Conservation (phyloP, 2,888 invertebrate genomes). For the Horisme vitalbata region DNA sequence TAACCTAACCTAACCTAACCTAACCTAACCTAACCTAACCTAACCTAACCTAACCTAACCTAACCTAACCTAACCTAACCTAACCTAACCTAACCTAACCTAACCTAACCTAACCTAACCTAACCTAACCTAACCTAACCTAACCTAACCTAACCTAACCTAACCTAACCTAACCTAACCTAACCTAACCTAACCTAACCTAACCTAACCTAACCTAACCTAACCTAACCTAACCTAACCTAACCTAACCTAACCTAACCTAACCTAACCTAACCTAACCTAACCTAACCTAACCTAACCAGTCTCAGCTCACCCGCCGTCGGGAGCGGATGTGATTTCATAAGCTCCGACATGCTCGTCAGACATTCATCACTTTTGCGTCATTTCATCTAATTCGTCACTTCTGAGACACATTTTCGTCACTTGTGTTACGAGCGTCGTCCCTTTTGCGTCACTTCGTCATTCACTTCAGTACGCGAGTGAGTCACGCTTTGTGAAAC, state of each 20-base stretch:
- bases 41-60: not conserved
- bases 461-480: too few species aligned
- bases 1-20: constrained; percentile 2
- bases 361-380: too few species aligned
- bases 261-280: not conserved
- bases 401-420: too few species aligned
- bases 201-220: not conserved
- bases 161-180: not conserved
- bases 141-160: not conserved
- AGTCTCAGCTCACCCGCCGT: not conserved
- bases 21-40: constrained; percentile 2
- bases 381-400: too few species aligned
- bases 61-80: not conserved
- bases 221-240: not conserved
- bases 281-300: not conserved
- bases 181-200: not conserved
- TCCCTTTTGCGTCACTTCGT: too few species aligned
- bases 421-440: too few species aligned
- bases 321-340: too few species aligned
- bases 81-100: not conserved
- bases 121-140: not conserved
- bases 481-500: too few species aligned
- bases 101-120: not conserved
- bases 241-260: not conserved
- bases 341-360: too few species aligned